Evolutionary conservation across 2,797 vertebrate genomes (phyloP).

Genomic region (Pantherophis alleghaniensis): DNA sequence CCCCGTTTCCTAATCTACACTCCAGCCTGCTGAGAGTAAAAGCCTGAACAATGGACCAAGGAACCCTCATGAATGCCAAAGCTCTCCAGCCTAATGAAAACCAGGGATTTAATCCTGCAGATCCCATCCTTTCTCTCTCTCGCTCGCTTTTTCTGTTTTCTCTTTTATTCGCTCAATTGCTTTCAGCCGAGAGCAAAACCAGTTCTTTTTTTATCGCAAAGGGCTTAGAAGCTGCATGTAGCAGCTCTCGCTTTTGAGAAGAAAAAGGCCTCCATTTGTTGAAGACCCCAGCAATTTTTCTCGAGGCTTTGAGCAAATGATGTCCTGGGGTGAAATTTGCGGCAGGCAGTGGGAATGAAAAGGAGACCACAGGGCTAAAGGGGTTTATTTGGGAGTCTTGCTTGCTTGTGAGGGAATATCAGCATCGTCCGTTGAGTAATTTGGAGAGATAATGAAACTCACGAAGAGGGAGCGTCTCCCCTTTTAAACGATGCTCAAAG

Average conservation of each 20-base stretch:
- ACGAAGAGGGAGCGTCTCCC: not conserved
- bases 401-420: constrained; percentile 39
- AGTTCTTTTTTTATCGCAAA: not conserved
- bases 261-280: constrained; percentile 34
- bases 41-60: constrained; percentile 28
- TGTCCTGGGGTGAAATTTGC: constrained; percentile 42
- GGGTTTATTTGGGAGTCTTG: constrained; percentile 24
- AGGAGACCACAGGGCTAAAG: constrained; percentile 20
- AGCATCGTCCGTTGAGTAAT: constrained; percentile 23
- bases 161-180: not conserved
- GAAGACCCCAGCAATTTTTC: constrained; percentile 12
- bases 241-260: constrained; percentile 34
- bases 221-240: not conserved
- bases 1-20: constrained; percentile 7
- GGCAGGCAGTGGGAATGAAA: constrained; percentile 42
- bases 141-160: not conserved
- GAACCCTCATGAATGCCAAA: constrained; percentile 23
- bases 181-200: constrained; percentile 25
- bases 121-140: not conserved
- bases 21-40: constrained; percentile 11
- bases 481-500: constrained; percentile 39
- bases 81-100: not conserved
- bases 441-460: constrained; percentile 56
- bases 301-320: constrained; percentile 29
- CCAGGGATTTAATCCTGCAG: constrained; percentile 31